Percentiles rank a stretch among this genome's conserved stretches.
phyloP scores from a whole-genome alignment of 2,113 vertebrate species.

The Felis catus region DNA sequence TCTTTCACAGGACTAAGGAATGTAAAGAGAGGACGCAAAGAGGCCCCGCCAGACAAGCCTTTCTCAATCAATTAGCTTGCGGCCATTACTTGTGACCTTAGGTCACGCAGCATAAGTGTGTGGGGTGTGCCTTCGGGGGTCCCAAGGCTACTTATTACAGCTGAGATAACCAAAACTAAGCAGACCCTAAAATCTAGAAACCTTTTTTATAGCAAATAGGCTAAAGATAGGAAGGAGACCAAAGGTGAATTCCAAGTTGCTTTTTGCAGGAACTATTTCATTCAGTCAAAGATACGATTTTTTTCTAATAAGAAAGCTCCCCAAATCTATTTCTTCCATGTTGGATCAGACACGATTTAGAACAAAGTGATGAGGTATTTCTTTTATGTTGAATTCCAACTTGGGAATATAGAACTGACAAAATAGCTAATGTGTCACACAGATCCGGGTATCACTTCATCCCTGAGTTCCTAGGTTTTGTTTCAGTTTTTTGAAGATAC shows the following conservation, averaged over 20 bases:
- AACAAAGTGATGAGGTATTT: background rate
- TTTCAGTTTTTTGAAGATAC: background rate
- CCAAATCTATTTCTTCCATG: background rate
- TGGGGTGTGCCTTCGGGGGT: slow-evolving; percentile 89
- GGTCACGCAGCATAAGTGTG: slow-evolving; percentile 92
- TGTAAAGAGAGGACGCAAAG: slow-evolving; percentile 94
- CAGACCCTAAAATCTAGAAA: slow-evolving; percentile 26
- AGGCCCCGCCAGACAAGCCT: slow-evolving; percentile 92
- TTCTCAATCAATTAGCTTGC: slow-evolving; percentile 96
- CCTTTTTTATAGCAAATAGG: slow-evolving; percentile 48
- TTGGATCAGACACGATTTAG: background rate
- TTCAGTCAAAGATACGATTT: background rate
- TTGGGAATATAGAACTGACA: background rate
- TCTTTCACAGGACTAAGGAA: slow-evolving; percentile 94
- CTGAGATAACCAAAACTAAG: slow-evolving; percentile 82
- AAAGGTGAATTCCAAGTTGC: background rate
- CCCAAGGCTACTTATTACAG: slow-evolving; percentile 84
- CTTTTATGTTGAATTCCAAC: slow-evolving; percentile 33
- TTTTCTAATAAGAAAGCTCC: background rate
- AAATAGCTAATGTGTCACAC: background rate
- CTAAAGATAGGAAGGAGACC: background rate
- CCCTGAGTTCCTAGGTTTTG: background rate
- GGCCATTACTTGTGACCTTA: slow-evolving; percentile 93
- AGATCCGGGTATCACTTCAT: background rate
- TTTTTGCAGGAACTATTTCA: background rate